phyloP scores from a whole-genome alignment of 2,888 invertebrate species.

The Gortyna flavago region DNA sequence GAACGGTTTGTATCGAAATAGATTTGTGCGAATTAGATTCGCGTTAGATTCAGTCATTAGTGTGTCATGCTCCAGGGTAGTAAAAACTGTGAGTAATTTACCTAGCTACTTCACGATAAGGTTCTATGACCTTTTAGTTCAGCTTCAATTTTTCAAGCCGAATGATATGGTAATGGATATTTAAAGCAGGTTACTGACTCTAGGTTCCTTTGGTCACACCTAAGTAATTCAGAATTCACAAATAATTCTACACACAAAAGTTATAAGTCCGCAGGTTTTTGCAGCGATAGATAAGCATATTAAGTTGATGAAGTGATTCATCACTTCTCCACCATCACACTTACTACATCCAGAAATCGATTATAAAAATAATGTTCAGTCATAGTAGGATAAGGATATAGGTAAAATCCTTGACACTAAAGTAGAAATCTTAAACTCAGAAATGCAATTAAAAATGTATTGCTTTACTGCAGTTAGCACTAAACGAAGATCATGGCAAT shows the following conservation, averaged over 20 bases:
- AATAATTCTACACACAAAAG: neutral
- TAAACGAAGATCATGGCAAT: slow-evolving; percentile 32
- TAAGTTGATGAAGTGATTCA: neutral
- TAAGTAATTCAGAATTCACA: neutral
- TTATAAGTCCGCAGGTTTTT: neutral
- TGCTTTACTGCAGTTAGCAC: slow-evolving; percentile 24
- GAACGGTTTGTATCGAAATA: slow-evolving; percentile 67
- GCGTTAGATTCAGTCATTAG: slow-evolving; percentile 38
- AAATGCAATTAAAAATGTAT: slow-evolving; percentile 45
- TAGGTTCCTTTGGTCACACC: slow-evolving; percentile 1
- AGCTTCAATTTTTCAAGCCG: slow-evolving; percentile 20
- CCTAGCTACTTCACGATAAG: neutral
- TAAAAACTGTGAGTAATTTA: slow-evolving; percentile 27
- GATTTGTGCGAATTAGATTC: slow-evolving; percentile 56
- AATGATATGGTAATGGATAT: slow-evolving; percentile 9
- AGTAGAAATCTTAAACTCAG: slow-evolving; percentile 2
- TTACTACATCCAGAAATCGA: neutral
- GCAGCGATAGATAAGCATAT: neutral
- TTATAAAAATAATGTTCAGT: neutral
- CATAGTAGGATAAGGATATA: neutral
- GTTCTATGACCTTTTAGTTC: slow-evolving; percentile 42
- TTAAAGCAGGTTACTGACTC: slow-evolving; percentile 18
- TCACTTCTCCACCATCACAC: neutral
- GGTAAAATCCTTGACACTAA: slow-evolving; percentile 34
- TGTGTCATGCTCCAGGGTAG: slow-evolving; percentile 19